A percentile compares a stretch with the other conserved stretches of the same genome.
phyloP scores from a whole-genome alignment of 30 jellyfish, hydroid and myxozoan genomes.

The Pelagia noctiluca region DNA sequence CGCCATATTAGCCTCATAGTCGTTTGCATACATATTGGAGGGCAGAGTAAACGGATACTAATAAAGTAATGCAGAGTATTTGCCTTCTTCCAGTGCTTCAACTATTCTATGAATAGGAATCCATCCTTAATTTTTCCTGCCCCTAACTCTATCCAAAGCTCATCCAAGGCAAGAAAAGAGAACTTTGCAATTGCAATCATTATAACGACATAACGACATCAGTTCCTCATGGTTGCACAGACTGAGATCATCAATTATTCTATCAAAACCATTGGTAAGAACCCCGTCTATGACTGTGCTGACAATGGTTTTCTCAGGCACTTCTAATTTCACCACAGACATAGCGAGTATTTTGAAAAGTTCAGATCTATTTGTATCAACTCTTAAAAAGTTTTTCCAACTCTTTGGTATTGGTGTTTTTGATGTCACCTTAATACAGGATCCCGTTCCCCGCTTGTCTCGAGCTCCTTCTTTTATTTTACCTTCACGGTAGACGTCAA shows the following conservation, averaged over 20 bases:
- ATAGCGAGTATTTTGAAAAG: constrained; percentile 32
- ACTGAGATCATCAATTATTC: constrained; percentile 4
- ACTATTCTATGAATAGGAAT: constrained; percentile 41
- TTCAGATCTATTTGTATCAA: constrained; percentile 33
- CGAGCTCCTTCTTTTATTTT: constrained; percentile 45
- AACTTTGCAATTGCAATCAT: constrained; percentile 49
- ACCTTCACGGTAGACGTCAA: constrained; percentile 31
- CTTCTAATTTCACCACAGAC: neutral
- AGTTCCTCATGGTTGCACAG: constrained; percentile 47
- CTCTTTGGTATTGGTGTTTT: constrained; percentile 37
- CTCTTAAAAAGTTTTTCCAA: constrained; percentile 33
- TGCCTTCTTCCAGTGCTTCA: constrained; percentile 10
- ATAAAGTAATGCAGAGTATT: constrained; percentile 13
- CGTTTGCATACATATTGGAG: constrained; percentile 27
- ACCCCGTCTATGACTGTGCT: constrained; percentile 25
- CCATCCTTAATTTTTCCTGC: constrained; percentile 20
- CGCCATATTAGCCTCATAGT: constrained; percentile 20
- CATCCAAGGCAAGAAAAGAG: constrained; percentile 19
- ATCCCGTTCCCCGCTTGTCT: constrained; percentile 47
- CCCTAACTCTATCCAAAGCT: constrained; percentile 65
- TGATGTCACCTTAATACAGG: constrained; percentile 33
- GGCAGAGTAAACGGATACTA: constrained; percentile 40
- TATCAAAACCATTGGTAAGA: constrained; percentile 1
- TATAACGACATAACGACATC: constrained; percentile 55
- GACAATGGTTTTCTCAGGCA: constrained; percentile 7